Base-by-base conservation (phyloP, 2,113 vertebrate genomes). In the Hipposideros armiger region DNA sequence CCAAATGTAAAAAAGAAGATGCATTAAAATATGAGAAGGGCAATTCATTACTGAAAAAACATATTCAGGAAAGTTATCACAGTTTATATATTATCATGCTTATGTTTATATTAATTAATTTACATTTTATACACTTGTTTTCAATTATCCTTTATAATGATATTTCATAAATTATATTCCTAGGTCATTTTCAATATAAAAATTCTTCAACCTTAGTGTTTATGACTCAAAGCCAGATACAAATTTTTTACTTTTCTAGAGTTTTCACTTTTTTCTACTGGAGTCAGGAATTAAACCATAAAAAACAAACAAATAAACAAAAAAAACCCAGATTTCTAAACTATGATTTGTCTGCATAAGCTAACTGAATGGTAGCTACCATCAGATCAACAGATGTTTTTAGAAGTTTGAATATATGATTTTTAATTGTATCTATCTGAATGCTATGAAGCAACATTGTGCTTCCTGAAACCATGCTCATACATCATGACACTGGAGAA, bases 391-490 rank as follows among this genome's bases (percentile, higher is more conserved):
- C 1, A 50, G 0, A 62, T 56, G 70, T 91, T 87, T 88, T n/a
- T 11, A 4, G 42, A 60, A 84, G 4, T 56, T 74, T 95, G 42
- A 90, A 72, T 24, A 64, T 83, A 22, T 91, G 30, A 73, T 87
- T 36, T 32, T 62, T 86, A 91, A 92, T 91, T 91, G n/a, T 52
- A 77, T 80, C 80, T 84, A 62, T 72, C 14, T 86, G 64, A 94
- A 87, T 95, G 36, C 22, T 94, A n/a, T 30, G 16, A 72, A 94
- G 20, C 67, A 96, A 87, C 17, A n/a, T 74, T 76, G 28, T 89
- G 13, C 7, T 94, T 42, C 19, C 7, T 80, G 50, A 95, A 96
- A 64, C 7, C 15, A 83, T 86, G 2, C 19, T 5, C 22, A 93
- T 87, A 83, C 54, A 81, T 83, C 64, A 83, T 86, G n/a, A 67